These are phyloP conservation scores for Cotesia glomerata DNA, from an alignment of 1,140 invertebrate genomes.

Conservation along the genomic window DNA sequence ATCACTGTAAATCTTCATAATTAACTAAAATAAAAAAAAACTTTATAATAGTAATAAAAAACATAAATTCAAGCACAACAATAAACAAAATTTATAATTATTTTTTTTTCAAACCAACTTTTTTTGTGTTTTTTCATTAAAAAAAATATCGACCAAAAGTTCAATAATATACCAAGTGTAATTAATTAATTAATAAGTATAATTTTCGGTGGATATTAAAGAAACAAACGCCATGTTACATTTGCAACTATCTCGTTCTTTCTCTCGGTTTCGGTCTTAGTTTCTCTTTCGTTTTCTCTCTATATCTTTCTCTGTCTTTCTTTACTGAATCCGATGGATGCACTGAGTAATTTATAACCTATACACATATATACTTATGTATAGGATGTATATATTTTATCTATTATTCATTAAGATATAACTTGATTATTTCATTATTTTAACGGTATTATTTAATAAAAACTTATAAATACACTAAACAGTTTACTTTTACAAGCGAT, in stretches of 20 bases:
- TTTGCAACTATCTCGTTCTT: slow-evolving; percentile 33
- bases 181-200: slow-evolving; percentile 22
- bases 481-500: neutral
- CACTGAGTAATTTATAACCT: neutral
- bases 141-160: slow-evolving; percentile 2
- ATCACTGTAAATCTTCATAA: neutral
- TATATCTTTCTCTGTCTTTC: neutral
- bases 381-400: neutral
- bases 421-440: slow-evolving; percentile 34
- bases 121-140: no score
- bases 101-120: no score
- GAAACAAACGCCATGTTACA: slow-evolving; percentile 61
- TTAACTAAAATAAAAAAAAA: slow-evolving; percentile 7
- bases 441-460: neutral
- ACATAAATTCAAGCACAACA: no score
- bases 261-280: neutral
- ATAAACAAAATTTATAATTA: no score
- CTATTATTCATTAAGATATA: neutral
- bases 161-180: slow-evolving; percentile 13
- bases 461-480: slow-evolving; percentile 20
- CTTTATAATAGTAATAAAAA: no score
- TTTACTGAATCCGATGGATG: neutral
- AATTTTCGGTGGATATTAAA: slow-evolving; percentile 44
- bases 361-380: no score
- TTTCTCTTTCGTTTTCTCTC: neutral